Conservation (phyloP, 1,140 invertebrate genomes). For the Gyrodactylus salaris region DNA sequence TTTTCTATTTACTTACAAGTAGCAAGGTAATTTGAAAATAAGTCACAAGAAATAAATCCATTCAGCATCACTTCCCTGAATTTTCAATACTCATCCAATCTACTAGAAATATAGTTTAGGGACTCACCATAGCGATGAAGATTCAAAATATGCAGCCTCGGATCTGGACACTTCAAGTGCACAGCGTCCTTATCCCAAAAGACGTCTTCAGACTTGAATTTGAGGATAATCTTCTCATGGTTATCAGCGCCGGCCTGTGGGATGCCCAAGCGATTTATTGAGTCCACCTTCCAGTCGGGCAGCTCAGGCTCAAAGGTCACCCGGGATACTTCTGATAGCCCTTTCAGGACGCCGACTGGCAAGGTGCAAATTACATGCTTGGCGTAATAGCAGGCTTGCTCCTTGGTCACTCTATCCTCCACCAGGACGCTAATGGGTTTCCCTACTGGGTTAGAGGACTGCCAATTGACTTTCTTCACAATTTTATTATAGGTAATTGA, state of each 20-base stretch:
- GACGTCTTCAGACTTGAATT: background rate
- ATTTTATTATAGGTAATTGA: background rate
- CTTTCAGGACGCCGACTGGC: conserved; percentile 6
- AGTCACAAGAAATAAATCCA: too few relatives aligned
- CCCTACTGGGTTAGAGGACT: background rate
- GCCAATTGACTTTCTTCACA: background rate
- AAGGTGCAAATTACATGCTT: conserved; percentile 1
- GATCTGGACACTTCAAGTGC: conserved; percentile 5
- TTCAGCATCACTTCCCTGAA: too few relatives aligned
- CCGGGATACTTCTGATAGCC: background rate
- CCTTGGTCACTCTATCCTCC: background rate
- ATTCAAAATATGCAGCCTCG: conserved; percentile 4
- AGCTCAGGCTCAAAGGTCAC: conserved; percentile 3
- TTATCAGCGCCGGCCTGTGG: conserved; percentile 4
- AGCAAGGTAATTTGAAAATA: too few relatives aligned
- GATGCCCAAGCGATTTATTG: background rate
- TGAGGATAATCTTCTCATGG: background rate
- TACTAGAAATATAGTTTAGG: too few relatives aligned
- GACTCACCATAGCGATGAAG: conserved; percentile 6
- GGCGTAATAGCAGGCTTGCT: background rate
- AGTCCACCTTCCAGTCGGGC: background rate
- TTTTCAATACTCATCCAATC: too few relatives aligned
- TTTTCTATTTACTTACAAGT: too few relatives aligned
- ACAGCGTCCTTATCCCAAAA: conserved; percentile 1
- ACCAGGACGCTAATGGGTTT: background rate